Evolutionary conservation across 2,888 invertebrate genomes (phyloP).

Genomic region (Gonocerus acuteangulatus): DNA sequence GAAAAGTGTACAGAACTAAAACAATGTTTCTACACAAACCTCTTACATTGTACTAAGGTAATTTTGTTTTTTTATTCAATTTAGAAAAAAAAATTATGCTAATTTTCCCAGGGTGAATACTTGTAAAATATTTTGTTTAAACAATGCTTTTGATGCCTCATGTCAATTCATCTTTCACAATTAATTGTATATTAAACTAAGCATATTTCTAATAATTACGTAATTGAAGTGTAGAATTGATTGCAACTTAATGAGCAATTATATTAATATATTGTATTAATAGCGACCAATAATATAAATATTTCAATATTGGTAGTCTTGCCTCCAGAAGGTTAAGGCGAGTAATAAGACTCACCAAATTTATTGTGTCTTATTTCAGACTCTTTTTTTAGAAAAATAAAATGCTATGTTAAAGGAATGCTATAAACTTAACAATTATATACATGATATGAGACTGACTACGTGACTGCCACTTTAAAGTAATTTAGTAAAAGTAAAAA

Average conservation of each 20-base stretch:
- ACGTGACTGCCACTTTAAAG: constrained; percentile 29
- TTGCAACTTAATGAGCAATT: not conserved
- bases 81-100: too few species aligned
- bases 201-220: not conserved
- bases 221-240: not conserved
- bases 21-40: too few species aligned
- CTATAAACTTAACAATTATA: not conserved
- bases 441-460: constrained; percentile 31
- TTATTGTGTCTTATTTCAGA: constrained; percentile 28
- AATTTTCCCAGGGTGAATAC: not conserved
- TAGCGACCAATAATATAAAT: constrained; percentile 19
- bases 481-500: constrained; percentile 6
- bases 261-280: not conserved
- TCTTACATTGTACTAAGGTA: too few species aligned
- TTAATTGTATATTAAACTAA: not conserved
- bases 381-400: constrained; percentile 9
- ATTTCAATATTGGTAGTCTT: constrained; percentile 10
- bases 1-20: too few species aligned
- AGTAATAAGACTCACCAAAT: constrained; percentile 27
- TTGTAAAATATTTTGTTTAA: not conserved
- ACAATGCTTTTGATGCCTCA: not conserved
- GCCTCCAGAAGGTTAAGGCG: constrained; percentile 9
- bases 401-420: constrained; percentile 10
- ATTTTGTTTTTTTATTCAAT: too few species aligned
- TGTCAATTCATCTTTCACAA: constrained; percentile 1